A percentile compares a stretch with the other conserved stretches of the same genome.
Conservation (phyloP, 2,797 vertebrate genomes). For the Bovichtus variegatus region DNA sequence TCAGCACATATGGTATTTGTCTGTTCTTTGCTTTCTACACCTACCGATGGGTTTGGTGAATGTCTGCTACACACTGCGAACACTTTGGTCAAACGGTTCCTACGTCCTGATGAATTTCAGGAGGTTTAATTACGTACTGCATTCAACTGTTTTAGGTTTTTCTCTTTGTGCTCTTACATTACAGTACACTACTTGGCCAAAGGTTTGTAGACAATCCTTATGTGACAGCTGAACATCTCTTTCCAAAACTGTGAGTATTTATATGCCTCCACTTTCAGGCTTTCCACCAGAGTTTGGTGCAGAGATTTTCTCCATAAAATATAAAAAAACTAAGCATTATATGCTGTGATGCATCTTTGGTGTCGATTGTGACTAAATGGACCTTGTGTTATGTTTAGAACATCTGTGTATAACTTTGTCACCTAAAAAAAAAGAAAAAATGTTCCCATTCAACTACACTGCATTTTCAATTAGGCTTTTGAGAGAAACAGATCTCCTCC, state of each 20-base stretch:
- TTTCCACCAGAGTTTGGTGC: too few relatives aligned
- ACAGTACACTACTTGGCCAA: neutral
- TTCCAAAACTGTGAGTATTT: too few relatives aligned
- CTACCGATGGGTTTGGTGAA: neutral
- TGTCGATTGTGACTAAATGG: neutral
- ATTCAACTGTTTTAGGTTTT: neutral
- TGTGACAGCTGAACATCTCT: neutral
- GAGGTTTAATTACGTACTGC: constrained; percentile 5
- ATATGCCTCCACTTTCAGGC: too few relatives aligned
- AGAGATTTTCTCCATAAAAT: too few relatives aligned
- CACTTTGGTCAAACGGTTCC: constrained; percentile 18
- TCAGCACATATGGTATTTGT: neutral
- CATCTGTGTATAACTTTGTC: too few relatives aligned
- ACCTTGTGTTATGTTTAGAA: too few relatives aligned
- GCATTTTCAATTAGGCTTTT: too few relatives aligned
- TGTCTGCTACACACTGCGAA: neutral
- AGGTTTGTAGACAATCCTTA: neutral
- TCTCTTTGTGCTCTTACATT: neutral
- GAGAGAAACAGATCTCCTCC: too few relatives aligned
- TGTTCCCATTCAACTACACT: too few relatives aligned
- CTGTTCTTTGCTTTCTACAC: neutral
- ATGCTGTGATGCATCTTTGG: neutral
- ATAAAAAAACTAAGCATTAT: too few relatives aligned
- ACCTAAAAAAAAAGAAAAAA: too few relatives aligned
- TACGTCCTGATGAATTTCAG: constrained; percentile 12